phyloP scores from a whole-genome alignment of 2,888 invertebrate species.

The Leucophora obtusa region DNA sequence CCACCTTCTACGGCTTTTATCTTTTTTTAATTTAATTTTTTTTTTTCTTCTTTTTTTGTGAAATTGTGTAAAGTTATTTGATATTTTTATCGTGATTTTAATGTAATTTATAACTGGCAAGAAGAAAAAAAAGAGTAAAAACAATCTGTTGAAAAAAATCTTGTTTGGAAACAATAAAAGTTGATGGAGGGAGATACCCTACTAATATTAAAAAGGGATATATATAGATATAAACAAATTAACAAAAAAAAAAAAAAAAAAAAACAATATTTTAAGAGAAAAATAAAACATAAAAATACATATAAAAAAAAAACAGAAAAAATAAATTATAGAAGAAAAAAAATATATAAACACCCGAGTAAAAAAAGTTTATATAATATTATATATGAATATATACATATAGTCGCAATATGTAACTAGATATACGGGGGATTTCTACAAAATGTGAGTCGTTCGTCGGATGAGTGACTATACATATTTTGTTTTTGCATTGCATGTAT shows the following conservation, averaged over 20 bases:
- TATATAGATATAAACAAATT: not conserved
- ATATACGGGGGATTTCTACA: too few relatives aligned
- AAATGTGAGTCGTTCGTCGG: too few relatives aligned
- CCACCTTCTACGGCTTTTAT: not conserved
- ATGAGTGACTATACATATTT: too few relatives aligned
- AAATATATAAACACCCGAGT: too few relatives aligned
- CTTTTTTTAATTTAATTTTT: not conserved
- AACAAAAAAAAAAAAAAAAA: not conserved
- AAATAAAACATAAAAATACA: too few relatives aligned
- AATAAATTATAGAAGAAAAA: not conserved
- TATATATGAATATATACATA: too few relatives aligned
- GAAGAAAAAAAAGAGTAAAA: constrained; percentile 25
- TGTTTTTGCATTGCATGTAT: too few relatives aligned
- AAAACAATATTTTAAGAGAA: not conserved
- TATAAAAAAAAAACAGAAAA: not conserved
- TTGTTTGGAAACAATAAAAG: not conserved
- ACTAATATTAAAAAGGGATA: not conserved
- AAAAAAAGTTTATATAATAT: too few relatives aligned
- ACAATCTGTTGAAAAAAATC: not conserved
- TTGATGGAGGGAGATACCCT: not conserved
- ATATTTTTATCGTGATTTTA: constrained; percentile 65
- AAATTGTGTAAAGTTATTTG: constrained; percentile 58
- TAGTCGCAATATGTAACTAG: too few relatives aligned
- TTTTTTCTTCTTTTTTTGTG: constrained; percentile 16
- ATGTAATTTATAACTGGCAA: constrained; percentile 62